Conservation (phyloP, 2,797 vertebrate genomes). For the Anisognathus igniventris region DNA sequence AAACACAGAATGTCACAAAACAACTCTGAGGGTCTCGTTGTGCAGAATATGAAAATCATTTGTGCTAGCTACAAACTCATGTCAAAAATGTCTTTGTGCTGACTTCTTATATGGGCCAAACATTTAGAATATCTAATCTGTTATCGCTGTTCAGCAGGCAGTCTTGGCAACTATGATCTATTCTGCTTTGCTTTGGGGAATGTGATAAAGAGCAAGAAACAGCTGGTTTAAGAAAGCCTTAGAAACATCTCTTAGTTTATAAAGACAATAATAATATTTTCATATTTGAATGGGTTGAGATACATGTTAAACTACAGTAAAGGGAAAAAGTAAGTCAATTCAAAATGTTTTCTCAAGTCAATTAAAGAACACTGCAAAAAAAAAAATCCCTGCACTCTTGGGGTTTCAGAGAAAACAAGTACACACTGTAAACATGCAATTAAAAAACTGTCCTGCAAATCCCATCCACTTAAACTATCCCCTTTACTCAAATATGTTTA, state of each 20-base stretch:
- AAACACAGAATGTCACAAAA: conserved; percentile 16
- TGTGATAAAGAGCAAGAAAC: conserved; percentile 76
- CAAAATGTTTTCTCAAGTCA: conserved; percentile 72
- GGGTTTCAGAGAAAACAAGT: conserved; percentile 57
- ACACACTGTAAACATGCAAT: conserved; percentile 12
- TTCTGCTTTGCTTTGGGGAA: conserved; percentile 72
- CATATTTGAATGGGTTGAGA: conserved; percentile 67
- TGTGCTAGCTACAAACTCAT: background rate
- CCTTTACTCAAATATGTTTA: conserved; percentile 37
- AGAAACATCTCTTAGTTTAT: conserved; percentile 70
- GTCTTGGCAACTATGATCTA: conserved; percentile 67
- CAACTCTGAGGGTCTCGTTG: background rate
- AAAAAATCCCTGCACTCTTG: conserved; percentile 1
- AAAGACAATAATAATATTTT: conserved; percentile 80
- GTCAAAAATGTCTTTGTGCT: conserved; percentile 24
- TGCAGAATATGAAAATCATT: conserved; percentile 7
- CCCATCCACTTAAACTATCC: conserved; percentile 31
- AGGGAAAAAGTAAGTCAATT: conserved; percentile 53
- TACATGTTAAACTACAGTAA: conserved; percentile 59
- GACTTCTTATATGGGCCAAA: conserved; percentile 55
- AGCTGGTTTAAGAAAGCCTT: conserved; percentile 70
- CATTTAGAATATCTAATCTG: conserved; percentile 76
- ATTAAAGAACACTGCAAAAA: conserved; percentile 51
- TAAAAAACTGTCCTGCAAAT: conserved; percentile 23
- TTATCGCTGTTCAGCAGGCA: conserved; percentile 71